These are phyloP conservation scores for Emydoidea blandingii DNA, from an alignment of 2,797 vertebrate species.

Conservation along the genomic window DNA sequence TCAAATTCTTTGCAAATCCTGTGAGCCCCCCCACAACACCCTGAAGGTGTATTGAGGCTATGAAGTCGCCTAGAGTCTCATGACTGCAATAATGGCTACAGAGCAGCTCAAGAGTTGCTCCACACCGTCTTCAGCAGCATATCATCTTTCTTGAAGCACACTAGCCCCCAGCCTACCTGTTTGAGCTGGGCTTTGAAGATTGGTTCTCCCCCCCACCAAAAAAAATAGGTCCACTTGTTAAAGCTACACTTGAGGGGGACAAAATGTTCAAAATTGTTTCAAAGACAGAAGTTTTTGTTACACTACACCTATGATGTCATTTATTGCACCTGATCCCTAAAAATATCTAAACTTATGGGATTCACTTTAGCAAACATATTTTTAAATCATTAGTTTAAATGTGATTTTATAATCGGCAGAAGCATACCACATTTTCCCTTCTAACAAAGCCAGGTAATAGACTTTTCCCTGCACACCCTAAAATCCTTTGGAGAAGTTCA, in stretches of 20 bases:
- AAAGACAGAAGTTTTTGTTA: not conserved
- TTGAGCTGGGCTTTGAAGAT: not conserved
- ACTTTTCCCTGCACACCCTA: not conserved
- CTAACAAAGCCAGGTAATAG: not conserved
- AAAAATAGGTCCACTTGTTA: not conserved
- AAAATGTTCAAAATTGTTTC: not conserved
- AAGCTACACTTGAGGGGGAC: accelerated
- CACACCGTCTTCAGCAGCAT: accelerated
- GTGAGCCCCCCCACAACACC: not conserved
- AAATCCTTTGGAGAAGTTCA: not conserved
- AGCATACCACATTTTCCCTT: accelerated
- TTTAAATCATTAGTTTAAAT: not conserved
- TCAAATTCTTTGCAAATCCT: not conserved
- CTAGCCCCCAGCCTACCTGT: not conserved
- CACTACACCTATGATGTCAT: accelerated
- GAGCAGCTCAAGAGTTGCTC: not conserved
- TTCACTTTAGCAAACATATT: not conserved
- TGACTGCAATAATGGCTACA: not conserved
- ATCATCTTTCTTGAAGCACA: not conserved
- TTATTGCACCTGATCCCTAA: accelerated
- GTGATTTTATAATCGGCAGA: not conserved
- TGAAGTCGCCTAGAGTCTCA: not conserved
- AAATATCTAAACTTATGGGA: not conserved
- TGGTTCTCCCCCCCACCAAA: not conserved
- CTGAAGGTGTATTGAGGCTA: not conserved